A percentile compares a stretch with the other conserved stretches of the same genome.
Conservation (phyloP, 2,113 vertebrate genomes). For the Mirza zaza region DNA sequence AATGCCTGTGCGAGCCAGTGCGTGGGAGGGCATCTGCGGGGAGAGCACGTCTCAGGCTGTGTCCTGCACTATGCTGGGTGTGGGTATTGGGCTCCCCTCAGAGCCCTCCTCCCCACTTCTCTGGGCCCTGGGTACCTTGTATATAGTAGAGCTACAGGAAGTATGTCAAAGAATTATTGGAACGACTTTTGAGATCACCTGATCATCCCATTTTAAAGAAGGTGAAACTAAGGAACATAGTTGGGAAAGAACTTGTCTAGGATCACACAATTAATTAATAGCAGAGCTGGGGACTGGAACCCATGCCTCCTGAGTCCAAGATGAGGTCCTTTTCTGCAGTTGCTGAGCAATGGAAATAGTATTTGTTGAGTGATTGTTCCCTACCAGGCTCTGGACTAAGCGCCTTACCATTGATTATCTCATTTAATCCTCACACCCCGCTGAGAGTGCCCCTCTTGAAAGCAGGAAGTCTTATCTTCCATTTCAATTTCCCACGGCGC, state of each 20-base stretch:
- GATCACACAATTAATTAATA: constrained; percentile 12
- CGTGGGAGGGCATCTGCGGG: constrained; percentile 55
- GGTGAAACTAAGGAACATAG: neutral
- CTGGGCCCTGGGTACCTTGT: neutral
- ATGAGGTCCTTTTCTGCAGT: neutral
- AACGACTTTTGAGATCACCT: constrained; percentile 21
- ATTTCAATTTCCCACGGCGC: neutral
- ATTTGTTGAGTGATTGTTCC: constrained; percentile 45
- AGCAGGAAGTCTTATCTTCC: neutral
- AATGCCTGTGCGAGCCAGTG: constrained; percentile 44
- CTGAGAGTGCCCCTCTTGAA: neutral
- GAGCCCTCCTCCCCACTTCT: neutral
- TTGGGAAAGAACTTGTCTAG: neutral
- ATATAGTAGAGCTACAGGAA: neutral
- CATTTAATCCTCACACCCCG: constrained; percentile 22
- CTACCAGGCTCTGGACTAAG: constrained; percentile 26
- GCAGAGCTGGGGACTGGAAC: neutral
- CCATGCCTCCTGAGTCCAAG: neutral
- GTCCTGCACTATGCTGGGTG: neutral
- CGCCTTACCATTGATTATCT: constrained; percentile 35
- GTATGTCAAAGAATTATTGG: neutral
- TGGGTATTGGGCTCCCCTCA: neutral
- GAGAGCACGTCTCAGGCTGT: neutral
- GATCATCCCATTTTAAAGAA: constrained; percentile 34
- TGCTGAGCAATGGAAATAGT: constrained; percentile 17